Evolutionary conservation across 1,140 invertebrate genomes (phyloP), one percentile per base, ranked within the genome.

Genomic region (Chlorops oryzae): DNA sequence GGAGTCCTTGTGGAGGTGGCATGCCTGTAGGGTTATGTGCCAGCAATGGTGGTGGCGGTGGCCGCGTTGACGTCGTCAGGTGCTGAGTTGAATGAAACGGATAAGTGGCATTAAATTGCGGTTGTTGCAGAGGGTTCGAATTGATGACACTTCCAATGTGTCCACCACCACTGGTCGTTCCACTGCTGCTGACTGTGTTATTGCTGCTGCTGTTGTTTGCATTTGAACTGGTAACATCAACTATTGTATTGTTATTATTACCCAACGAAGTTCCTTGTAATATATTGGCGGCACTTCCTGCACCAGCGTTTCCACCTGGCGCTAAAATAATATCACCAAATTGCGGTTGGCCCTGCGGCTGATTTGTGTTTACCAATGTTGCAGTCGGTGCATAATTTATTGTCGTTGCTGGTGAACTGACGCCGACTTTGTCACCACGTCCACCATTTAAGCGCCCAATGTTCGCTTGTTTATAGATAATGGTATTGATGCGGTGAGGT

Each of bases 1-100:
- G 62, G 37, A 65, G 37, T 17, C 62, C 68, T 21, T 75, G 76
- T 27, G 72, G 72, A 21, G 63, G 46, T 61, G 59, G 76, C 64
- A 57, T 74, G 57, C 45, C 74, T 61, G 59, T 74, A 51, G 54
- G 59, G 23, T 65, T 57, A 51, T 77, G 73, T 20, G 70, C 57
- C 35, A 70, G 81, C 78, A 28, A 81, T 81, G 3, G 82, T 83
- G 40, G 81, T 80, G 0, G 80, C 81, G 3, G 82, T 83, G 40
- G 81, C 80, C 0, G 80, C 77, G 0, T 81, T 76, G 3, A 78
- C 77, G 24, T 77, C 77, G 41, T 75, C 73, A 54, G 77, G 80
- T 41, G 77, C 74, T 37, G 74, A 5, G 50, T 47, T 40, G 60
- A 51, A 54, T 68, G 64, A 63, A 65, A 71, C 52, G 65, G 59